phyloP scores from a whole-genome alignment of 2,113 vertebrate genomes.

The Gopherus evgoodei region DNA sequence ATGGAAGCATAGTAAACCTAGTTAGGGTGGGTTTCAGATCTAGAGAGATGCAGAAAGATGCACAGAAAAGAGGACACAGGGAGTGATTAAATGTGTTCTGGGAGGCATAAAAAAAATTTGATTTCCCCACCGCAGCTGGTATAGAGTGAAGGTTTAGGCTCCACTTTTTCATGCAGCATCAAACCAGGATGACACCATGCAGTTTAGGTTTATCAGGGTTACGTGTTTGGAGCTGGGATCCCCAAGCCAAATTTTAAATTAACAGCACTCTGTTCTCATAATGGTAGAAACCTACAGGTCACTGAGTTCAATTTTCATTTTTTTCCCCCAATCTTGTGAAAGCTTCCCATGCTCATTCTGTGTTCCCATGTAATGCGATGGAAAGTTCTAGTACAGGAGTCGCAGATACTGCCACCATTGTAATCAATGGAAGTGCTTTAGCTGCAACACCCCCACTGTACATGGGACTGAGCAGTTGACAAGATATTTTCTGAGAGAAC shows the following conservation, averaged over 20 bases:
- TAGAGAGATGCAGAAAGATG: not conserved
- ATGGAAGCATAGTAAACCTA: not conserved
- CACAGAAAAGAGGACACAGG: too few relatives aligned
- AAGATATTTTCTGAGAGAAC: not conserved
- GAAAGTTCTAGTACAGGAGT: not conserved
- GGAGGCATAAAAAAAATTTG: not conserved
- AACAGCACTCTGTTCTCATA: not conserved
- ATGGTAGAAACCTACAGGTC: not conserved
- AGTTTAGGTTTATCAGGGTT: not conserved
- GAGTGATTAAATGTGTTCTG: too few relatives aligned
- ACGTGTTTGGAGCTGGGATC: not conserved
- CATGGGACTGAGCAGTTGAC: not conserved
- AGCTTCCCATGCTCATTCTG: not conserved
- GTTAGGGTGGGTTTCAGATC: not conserved
- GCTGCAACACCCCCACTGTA: not conserved
- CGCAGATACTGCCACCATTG: not conserved
- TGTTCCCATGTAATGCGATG: not conserved
- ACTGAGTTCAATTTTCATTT: not conserved
- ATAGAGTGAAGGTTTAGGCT: not conserved
- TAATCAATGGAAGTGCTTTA: not conserved
- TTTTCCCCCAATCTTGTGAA: not conserved
- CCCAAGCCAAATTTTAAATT: not conserved
- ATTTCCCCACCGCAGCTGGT: not conserved
- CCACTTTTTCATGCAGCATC: not conserved
- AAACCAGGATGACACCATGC: not conserved